These are phyloP conservation scores for Ferrisia virgata DNA, from an alignment of 2,888 invertebrate genomes.

Conservation along the genomic window DNA sequence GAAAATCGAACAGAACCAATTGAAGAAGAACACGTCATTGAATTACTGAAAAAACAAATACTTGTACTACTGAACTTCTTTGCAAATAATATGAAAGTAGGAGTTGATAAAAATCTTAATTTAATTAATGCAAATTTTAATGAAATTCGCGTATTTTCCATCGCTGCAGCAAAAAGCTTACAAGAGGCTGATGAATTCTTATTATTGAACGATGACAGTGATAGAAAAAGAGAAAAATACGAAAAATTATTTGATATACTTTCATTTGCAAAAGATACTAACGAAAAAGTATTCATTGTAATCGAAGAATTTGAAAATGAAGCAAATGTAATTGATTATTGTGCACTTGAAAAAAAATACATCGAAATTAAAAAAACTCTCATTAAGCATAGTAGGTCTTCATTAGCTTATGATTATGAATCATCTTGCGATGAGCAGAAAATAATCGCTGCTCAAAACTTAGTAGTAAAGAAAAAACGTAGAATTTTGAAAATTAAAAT, in stretches of 20 bases:
- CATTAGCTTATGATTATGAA: background rate
- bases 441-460: background rate
- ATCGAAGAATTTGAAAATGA: background rate
- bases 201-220: background rate
- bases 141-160: conserved; percentile 13
- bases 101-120: background rate
- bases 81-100: background rate
- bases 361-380: background rate
- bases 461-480: background rate
- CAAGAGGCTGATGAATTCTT: background rate
- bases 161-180: background rate
- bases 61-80: background rate
- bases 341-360: background rate
- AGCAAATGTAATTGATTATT: background rate
- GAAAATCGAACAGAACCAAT: background rate
- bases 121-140: background rate
- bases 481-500: background rate
- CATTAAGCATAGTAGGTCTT: background rate
- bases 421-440: background rate
- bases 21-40: background rate
- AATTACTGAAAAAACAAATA: background rate
- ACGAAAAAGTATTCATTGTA: background rate
- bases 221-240: conserved; percentile 1
- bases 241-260: background rate
- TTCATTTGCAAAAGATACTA: background rate